Evolutionary conservation across 2,797 vertebrate genomes (phyloP), one percentile per base, ranked within the genome.

Genomic region (Knipowitschia caucasica): DNA sequence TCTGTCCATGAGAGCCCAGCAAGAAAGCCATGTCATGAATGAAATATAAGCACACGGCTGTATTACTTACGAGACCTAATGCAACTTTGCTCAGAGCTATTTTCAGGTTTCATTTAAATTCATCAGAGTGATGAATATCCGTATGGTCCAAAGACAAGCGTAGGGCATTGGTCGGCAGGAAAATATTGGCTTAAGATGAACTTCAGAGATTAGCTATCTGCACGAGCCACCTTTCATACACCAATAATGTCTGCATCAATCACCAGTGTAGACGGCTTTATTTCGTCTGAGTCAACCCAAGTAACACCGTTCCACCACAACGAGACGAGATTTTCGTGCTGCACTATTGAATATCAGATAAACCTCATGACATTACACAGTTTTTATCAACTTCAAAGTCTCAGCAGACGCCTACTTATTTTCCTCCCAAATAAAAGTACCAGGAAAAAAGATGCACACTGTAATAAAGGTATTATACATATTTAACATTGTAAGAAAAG

Each of bases 61-160:
- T 77, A 82, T 88, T 88, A 89, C 84, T 87, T 83, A 85, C 82
- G 83, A 82, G 81, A 71, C 73, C 67, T 63, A 73, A 77, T 33
- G 50, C 64, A 84, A 86, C 79, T 82, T 81, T 80, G 80, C 80
- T 75, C 68, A 47, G 59, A 83, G 84, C 82, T 84, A 83, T 85
- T 90, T 87, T 78, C 78, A 75, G 77, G 58, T 78, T 81, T 62
- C 52, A 79, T 85, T 74, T 80, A 66, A 77, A 85, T 82, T 84
- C 72, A 81, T 77, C 71, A 73, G 67, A 0, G 39, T 64, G 64
- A 82, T 82, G 69, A 83, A 75, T 78, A 72, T 69, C 71, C 66
- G 53, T 53, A 62, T 49, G 36, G 29, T 60, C 17, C 23, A 56
- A 30, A 60, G 71, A 64, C 53, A 47, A 27, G 1, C 35, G 51